A percentile compares a stretch with the other conserved stretches of the same genome.
Evolutionary conservation across 2,797 vertebrate genomes (phyloP).

Genomic region (Sitta carolinensis): DNA sequence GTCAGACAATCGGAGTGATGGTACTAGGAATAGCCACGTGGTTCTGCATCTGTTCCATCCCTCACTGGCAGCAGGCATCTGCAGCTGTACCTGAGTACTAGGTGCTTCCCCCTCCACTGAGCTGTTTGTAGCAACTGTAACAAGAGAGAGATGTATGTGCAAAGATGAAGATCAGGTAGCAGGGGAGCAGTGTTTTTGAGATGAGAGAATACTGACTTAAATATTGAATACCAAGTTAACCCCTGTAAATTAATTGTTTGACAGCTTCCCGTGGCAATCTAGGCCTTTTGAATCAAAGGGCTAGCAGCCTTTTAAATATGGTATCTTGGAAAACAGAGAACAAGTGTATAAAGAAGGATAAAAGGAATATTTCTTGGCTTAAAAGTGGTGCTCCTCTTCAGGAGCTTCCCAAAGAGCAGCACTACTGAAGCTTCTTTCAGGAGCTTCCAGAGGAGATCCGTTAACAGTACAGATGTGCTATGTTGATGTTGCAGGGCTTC

Average conservation of each 20-base stretch:
- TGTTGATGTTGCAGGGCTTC: not conserved
- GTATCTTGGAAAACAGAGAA: not conserved
- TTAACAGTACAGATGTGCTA: not conserved
- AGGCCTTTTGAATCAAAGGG: not conserved
- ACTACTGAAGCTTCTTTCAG: not conserved
- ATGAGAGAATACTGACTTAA: not conserved
- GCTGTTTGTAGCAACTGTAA: not conserved
- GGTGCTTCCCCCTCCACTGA: not conserved
- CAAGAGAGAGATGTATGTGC: not conserved
- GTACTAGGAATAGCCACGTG: not conserved
- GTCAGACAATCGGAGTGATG: not conserved
- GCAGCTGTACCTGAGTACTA: not conserved
- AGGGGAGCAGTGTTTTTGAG: not conserved
- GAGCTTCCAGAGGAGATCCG: not conserved
- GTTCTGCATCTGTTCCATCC: not conserved
- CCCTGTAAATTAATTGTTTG: not conserved
- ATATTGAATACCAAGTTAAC: not conserved
- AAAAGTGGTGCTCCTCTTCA: not conserved
- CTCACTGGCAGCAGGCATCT: not conserved
- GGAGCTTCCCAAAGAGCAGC: not conserved
- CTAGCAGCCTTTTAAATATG: not conserved
- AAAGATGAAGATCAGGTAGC: not conserved
- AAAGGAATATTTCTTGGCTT: not conserved
- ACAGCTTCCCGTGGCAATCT: not conserved
- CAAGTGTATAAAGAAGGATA: not conserved